These are phyloP conservation scores for Phyllotreta cruciferae DNA, from an alignment of 2,888 invertebrate genomes.

Conservation along the genomic window DNA sequence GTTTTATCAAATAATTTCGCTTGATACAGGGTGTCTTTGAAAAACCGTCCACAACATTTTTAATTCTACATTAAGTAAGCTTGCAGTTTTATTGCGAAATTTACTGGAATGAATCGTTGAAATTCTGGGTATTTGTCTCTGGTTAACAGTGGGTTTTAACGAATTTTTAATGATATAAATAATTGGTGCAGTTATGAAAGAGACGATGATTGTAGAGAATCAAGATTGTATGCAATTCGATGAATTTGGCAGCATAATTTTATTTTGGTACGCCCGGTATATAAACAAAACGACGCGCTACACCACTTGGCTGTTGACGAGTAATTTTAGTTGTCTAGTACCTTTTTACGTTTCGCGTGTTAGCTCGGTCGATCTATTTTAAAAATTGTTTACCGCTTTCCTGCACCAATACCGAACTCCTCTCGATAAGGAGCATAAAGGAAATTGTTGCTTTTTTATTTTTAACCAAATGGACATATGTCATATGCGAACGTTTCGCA, in stretches of 20 bases:
- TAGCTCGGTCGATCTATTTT: slow-evolving; percentile 20
- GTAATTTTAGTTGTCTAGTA: slow-evolving; percentile 25
- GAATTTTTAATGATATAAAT: too few species aligned
- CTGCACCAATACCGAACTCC: background rate
- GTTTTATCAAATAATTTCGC: slow-evolving; percentile 2
- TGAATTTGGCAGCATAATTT: background rate
- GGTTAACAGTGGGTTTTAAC: too few species aligned
- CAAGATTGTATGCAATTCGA: too few species aligned
- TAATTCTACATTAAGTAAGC: too few species aligned
- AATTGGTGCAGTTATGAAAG: too few species aligned
- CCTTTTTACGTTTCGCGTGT: slow-evolving; percentile 25
- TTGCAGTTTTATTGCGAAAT: background rate
- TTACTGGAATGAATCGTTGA: background rate
- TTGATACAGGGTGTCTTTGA: background rate
- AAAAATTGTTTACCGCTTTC: slow-evolving; percentile 26
- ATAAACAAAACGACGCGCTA: background rate
- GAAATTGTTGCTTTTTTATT: too few species aligned
- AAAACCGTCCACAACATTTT: background rate
- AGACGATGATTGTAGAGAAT: too few species aligned
- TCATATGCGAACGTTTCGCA: too few species aligned
- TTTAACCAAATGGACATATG: too few species aligned
- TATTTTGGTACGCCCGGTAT: background rate
- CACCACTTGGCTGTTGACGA: slow-evolving; percentile 20
- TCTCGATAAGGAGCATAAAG: too few species aligned
- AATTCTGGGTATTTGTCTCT: too few species aligned